Evolutionary conservation across 2,797 vertebrate species (phyloP), one percentile per base, ranked within the genome.

Genomic region (Cossypha polioptera): DNA sequence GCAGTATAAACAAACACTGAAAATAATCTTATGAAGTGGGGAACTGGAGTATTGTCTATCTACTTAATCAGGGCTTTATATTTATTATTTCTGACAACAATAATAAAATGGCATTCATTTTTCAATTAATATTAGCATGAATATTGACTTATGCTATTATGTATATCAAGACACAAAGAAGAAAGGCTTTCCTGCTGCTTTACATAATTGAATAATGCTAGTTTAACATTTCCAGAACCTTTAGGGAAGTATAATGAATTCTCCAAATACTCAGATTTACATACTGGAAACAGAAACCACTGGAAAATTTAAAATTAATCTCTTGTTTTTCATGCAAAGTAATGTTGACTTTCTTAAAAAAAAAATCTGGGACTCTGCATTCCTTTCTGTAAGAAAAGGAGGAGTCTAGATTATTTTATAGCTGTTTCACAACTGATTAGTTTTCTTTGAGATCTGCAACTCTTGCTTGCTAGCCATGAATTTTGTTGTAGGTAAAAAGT

Each of bases 121-220:
- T 93, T 71, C 86, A 78, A 94, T 95, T 93, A 95, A 74, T 84
- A 91, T 89, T 83, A 88, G 42, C 59, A 63, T 85, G 77, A 72
- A 68, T 95, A 90, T 95, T 95, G 93, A 88, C 75, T 94, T 84
- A 90, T 68, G 62, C 51, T 95, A 91, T 94, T 93, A 93, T 51
- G 72, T 43, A 24, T 79, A 79, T 81, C 59, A 84, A 94, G 92
- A 48, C 35, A 45, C 72, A 84, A 76, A 67, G 83, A 79, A 88
- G 86, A 94, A 86, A 89, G 93, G 72, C 76, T 91, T 86, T 94
- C 63, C 91, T 88, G 68, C 86, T 95, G 81, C 42, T 95, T 95
- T 93, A 63, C 89, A 81, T 96, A 96, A 96, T 93, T 95, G 73
- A 95, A 90, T 90, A 90, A 88, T 84, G 24, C 69, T 63, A 54